A percentile compares a stretch with the other conserved stretches of the same genome.
Conservation (phyloP, 1,140 invertebrate species). For the Drosophila repleta region DNA sequence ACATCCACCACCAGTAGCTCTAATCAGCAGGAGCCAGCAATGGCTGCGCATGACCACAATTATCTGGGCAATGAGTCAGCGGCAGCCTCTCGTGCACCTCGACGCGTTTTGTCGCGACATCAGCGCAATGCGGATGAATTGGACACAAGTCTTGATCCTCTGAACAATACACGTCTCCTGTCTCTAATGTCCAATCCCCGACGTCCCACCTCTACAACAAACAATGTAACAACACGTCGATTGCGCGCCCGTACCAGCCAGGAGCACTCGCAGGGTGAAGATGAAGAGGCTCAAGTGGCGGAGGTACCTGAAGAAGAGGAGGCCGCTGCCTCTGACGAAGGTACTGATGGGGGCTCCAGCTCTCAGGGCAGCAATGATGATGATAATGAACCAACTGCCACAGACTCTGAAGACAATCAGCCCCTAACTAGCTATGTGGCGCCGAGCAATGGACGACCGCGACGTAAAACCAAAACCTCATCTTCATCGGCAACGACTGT, state of each 20-base stretch:
- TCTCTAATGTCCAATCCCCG: slow-evolving; percentile 52
- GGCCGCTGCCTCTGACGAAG: slow-evolving; percentile 69
- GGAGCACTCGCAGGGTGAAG: slow-evolving; percentile 61
- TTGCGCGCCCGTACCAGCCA: slow-evolving; percentile 67
- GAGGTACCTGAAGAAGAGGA: slow-evolving; percentile 59
- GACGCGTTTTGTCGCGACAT: slow-evolving; percentile 77
- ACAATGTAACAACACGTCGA: slow-evolving; percentile 57
- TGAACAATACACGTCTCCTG: slow-evolving; percentile 56
- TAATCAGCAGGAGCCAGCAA: slow-evolving; percentile 31
- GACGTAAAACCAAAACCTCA: slow-evolving; percentile 55
- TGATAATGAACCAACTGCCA: slow-evolving; percentile 65
- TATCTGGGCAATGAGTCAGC: slow-evolving; percentile 68
- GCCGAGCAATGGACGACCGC: slow-evolving; percentile 54
- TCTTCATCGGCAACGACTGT: slow-evolving; percentile 37
- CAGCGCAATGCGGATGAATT: slow-evolving; percentile 81
- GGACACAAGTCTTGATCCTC: slow-evolving; percentile 76
- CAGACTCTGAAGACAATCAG: slow-evolving; percentile 85
- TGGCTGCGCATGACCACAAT: slow-evolving; percentile 76
- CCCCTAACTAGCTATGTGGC: slow-evolving; percentile 84
- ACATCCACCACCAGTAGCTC: slow-evolving; percentile 69
- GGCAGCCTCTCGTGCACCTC: slow-evolving; percentile 48
- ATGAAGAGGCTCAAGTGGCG: slow-evolving; percentile 25
- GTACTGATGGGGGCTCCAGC: slow-evolving; percentile 73
- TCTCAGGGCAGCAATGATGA: slow-evolving; percentile 56
- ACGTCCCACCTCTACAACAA: slow-evolving; percentile 75